These are phyloP conservation scores for Molanna angustata DNA, from an alignment of 2,888 invertebrate genomes.

Conservation along the genomic window DNA sequence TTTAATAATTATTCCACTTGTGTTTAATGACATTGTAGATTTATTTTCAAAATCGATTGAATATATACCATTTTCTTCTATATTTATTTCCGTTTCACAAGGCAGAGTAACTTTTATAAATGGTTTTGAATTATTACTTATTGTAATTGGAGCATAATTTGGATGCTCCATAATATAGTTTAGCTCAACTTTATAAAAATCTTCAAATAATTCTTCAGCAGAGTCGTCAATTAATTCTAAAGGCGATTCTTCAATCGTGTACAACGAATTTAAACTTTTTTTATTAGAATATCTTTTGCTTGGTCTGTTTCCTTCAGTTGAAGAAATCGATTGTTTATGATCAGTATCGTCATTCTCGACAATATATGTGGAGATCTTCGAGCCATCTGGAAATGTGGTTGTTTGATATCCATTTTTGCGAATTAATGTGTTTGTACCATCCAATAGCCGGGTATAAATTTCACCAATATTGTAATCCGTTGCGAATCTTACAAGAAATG, in stretches of 20 bases:
- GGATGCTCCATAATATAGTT: constrained; percentile 49
- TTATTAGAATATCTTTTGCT: neutral
- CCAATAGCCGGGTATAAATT: constrained; percentile 47
- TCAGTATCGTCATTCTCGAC: constrained; percentile 45
- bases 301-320: neutral
- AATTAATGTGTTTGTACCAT: constrained; percentile 45
- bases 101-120: constrained; percentile 10
- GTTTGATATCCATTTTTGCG: constrained; percentile 46
- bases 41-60: too few species aligned
- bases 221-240: constrained; percentile 43
- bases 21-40: too few species aligned
- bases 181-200: constrained; percentile 36
- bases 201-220: too few species aligned
- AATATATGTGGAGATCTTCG: constrained; percentile 44
- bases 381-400: constrained; percentile 46
- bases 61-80: too few species aligned
- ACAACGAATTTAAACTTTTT: neutral
- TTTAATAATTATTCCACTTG: too few species aligned
- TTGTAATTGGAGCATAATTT: constrained; percentile 52
- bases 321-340: constrained; percentile 28
- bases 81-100: too few species aligned
- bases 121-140: neutral
- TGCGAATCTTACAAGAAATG: constrained; percentile 45
- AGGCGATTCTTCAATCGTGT: constrained; percentile 41
- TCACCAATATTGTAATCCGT: constrained; percentile 48